Evolutionary conservation across 1,140 invertebrate species (phyloP).

Genomic region (Aphis gossypii): DNA sequence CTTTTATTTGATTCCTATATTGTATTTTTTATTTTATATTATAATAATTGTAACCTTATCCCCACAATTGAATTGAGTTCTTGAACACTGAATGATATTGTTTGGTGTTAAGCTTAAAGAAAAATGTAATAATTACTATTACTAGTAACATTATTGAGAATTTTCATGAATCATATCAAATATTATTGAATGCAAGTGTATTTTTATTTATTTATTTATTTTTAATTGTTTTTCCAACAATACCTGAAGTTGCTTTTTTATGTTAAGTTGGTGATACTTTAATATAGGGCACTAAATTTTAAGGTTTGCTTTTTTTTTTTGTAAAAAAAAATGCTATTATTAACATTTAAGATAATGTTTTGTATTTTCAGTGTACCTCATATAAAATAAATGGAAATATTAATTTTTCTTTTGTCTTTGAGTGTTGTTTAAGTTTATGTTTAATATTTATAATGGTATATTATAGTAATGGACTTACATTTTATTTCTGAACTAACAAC

Average conservation of each 20-base stretch:
- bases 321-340: neutral
- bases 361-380: slow-evolving; percentile 11
- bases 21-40: neutral
- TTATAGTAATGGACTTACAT: neutral
- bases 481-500: neutral
- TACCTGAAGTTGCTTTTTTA: neutral
- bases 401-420: neutral
- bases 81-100: neutral
- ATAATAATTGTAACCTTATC: neutral
- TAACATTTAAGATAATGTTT: slow-evolving; percentile 13
- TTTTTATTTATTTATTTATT: neutral
- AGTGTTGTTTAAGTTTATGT: neutral
- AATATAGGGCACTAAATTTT: neutral
- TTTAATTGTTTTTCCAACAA: neutral
- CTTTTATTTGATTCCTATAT: slow-evolving; percentile 26
- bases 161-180: slow-evolving; percentile 42
- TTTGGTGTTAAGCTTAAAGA: neutral
- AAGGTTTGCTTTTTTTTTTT: slow-evolving; percentile 31
- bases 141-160: neutral
- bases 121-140: neutral
- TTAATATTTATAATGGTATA: neutral
- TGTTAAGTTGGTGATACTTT: slow-evolving; percentile 8
- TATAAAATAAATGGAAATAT: neutral
- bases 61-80: neutral
- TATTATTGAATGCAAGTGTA: neutral